Conservation (phyloP, 2,113 vertebrate species). For the Melanostigma gelatinosum region DNA sequence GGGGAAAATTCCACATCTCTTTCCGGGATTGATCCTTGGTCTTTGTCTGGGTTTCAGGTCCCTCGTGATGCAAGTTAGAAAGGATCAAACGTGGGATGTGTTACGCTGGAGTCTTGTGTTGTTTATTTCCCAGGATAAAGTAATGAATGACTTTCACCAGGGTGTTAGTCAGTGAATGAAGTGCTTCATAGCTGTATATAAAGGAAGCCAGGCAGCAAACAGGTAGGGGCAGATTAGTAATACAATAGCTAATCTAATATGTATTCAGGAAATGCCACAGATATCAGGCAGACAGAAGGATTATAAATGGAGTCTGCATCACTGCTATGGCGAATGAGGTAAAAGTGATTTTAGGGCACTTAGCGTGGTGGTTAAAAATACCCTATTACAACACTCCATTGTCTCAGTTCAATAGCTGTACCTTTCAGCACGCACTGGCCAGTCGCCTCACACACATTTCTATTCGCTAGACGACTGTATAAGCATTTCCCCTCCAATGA, state of each 20-base stretch:
- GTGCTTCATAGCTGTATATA: constrained; percentile 5
- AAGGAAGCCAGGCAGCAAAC: constrained; percentile 41
- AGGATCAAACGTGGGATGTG: neutral
- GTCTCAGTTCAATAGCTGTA: constrained; percentile 55
- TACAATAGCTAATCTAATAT: constrained; percentile 44
- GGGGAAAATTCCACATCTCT: constrained; percentile 34
- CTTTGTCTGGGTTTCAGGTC: neutral
- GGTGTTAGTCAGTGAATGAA: constrained; percentile 37
- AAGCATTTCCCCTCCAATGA: constrained; percentile 51
- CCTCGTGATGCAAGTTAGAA: neutral
- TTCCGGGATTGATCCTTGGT: neutral
- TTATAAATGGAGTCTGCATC: constrained; percentile 33
- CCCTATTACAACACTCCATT: constrained; percentile 57
- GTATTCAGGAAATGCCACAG: constrained; percentile 51
- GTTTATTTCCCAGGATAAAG: constrained; percentile 17
- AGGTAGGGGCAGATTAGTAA: constrained; percentile 44
- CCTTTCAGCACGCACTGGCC: constrained; percentile 32
- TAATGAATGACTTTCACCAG: constrained; percentile 36
- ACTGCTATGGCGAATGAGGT: constrained; percentile 33
- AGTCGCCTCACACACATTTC: constrained; percentile 21
- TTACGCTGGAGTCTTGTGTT: neutral
- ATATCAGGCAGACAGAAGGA: constrained; percentile 42
- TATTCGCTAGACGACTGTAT: constrained; percentile 36
- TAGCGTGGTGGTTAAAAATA: constrained; percentile 63
- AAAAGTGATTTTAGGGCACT: constrained; percentile 39